phyloP scores from a whole-genome alignment of 2,888 invertebrate genomes.

The Athripsodes cinereus region DNA sequence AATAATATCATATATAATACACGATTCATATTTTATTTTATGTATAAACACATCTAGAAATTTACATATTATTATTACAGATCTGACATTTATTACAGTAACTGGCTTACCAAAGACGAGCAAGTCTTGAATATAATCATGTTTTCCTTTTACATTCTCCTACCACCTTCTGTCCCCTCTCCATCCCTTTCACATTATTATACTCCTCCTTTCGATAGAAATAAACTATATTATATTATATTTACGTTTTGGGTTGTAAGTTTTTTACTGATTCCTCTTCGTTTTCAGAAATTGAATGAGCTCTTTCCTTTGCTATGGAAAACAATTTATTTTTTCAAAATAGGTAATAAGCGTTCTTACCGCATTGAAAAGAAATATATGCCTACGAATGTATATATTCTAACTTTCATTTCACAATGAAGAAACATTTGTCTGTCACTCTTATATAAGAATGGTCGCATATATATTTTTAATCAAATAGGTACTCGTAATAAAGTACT shows the following conservation, averaged over 20 bases:
- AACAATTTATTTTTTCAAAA: too few species aligned
- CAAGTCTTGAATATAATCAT: neutral
- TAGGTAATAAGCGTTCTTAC: too few species aligned
- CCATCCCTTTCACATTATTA: neutral
- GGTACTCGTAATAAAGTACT: too few species aligned
- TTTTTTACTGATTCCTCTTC: neutral
- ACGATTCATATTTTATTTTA: neutral
- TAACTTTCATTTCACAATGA: too few species aligned
- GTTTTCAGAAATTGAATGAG: neutral
- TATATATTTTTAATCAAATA: too few species aligned
- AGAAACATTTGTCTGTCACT: too few species aligned
- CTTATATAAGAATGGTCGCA: too few species aligned
- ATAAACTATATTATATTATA: neutral
- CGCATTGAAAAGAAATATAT: too few species aligned
- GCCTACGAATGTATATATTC: too few species aligned
- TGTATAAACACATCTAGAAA: neutral
- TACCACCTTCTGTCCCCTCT: neutral
- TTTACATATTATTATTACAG: neutral
- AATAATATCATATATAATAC: neutral
- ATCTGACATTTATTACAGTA: slow-evolving; percentile 1
- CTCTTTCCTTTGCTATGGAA: too few species aligned
- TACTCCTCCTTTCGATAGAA: neutral
- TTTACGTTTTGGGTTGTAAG: neutral
- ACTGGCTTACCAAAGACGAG: neutral
- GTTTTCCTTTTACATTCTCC: neutral